These are phyloP conservation scores for Nephrotoma guestfalica DNA, from an alignment of 2,888 invertebrate genomes.

Conservation along the genomic window DNA sequence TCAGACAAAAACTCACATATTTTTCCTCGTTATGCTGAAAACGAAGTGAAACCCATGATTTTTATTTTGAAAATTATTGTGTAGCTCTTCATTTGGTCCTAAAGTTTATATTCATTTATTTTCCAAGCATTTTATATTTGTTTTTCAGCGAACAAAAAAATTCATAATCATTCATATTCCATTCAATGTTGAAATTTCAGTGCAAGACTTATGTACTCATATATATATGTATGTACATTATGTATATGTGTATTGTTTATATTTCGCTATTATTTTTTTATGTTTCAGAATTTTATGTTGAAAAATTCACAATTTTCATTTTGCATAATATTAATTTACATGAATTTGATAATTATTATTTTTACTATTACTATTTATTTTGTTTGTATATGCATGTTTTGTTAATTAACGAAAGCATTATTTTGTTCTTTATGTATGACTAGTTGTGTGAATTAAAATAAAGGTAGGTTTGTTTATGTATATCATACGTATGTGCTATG, in stretches of 20 bases:
- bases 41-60: neutral
- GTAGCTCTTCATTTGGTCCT: neutral
- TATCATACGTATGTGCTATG: neutral
- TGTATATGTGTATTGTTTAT: neutral
- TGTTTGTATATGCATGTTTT: neutral
- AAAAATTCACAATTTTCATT: neutral
- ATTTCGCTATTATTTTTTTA: neutral
- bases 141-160: neutral
- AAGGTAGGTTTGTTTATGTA: neutral
- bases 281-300: neutral
- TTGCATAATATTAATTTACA: neutral
- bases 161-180: neutral
- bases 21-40: neutral
- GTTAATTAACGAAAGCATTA: neutral
- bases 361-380: neutral
- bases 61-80: neutral
- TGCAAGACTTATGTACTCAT: neutral
- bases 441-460: neutral
- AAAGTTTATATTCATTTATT: neutral
- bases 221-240: neutral
- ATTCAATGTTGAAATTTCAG: neutral
- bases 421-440: neutral
- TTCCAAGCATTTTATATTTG: neutral
- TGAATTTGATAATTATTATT: neutral
- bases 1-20: neutral